Evolutionary conservation across 2,888 invertebrate species (phyloP).

Genomic region (Yponomeuta cagnagella): DNA sequence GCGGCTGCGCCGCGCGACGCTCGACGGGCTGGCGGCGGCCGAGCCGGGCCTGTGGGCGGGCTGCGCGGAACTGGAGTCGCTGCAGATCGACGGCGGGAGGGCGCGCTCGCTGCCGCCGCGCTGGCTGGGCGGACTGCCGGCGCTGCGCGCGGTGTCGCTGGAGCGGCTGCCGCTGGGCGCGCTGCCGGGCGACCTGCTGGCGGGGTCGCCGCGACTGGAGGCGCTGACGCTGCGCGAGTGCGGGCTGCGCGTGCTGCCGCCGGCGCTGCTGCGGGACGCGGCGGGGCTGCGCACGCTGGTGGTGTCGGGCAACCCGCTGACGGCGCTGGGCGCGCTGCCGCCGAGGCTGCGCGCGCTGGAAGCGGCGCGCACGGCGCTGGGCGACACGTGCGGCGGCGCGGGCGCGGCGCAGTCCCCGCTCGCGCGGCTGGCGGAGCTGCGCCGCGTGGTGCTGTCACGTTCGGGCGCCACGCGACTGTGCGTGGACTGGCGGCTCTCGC

Average conservation of each 20-base stretch:
- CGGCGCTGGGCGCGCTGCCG: constrained; percentile 21
- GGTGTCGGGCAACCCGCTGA: constrained; percentile 21
- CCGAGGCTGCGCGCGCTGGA: constrained; percentile 20
- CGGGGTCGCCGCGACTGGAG: constrained; percentile 20
- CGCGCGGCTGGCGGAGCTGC: constrained; percentile 20
- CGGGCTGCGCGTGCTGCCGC: constrained; percentile 7
- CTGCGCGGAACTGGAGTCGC: constrained; percentile 27
- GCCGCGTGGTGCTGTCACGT: constrained; percentile 19
- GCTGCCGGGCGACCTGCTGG: constrained; percentile 19
- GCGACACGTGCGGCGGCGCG: constrained; percentile 23
- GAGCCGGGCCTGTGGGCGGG: constrained; percentile 19
- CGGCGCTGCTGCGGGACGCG: constrained; percentile 11
- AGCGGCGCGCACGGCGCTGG: constrained; percentile 28
- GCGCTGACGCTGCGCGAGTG: constrained; percentile 9
- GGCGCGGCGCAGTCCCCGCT: constrained; percentile 23
- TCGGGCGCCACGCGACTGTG: constrained; percentile 23
- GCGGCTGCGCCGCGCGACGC: constrained; percentile 1
- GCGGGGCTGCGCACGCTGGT: constrained; percentile 21
- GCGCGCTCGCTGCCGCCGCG: constrained; percentile 18
- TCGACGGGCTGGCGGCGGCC: constrained; percentile 17
- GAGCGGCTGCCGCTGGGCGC: constrained; percentile 17
- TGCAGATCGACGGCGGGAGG: constrained; percentile 21
- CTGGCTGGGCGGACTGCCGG: constrained; percentile 19
- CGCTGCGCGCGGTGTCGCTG: constrained; percentile 17
- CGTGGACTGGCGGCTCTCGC: constrained; percentile 25